Evolutionary conservation across 2,797 vertebrate species (phyloP), one percentile per base, ranked within the genome.

Genomic region (Thamnophis elegans): DNA sequence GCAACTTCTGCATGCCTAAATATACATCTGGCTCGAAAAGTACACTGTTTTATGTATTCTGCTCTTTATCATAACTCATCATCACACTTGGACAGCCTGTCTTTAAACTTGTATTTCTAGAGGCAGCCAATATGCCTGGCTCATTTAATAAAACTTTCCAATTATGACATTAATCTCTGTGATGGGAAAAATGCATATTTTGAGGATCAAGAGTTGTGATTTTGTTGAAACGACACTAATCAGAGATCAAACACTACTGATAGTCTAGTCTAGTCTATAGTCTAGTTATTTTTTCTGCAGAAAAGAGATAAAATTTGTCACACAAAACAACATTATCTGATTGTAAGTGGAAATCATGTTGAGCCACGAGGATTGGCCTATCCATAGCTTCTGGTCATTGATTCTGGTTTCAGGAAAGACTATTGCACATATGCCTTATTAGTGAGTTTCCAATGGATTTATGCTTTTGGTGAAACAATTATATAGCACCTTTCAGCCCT

Each of bases 1-100:
- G 92, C 93, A 93, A 95, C 94, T 96, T 96, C 93, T 95, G 95
- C 94, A 95, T 97, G 96, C 95, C 95, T 95, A 95, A 96, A 94
- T 93, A 58, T 92, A 1, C 96, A 91, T 85, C 92, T 95, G 93
- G 94, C 42, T 96, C 92, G 78, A 51, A 95, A 94, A 92, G 91
- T 89, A 95, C 95, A 93, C 89, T 89, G 91, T 85, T 96, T 94
- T 42, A n/a, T 90, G 22, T 78, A n/a, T 54, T 94, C 86, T 93
- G 95, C 93, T n/a, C 92, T 89, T 92, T 73, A 65, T 93, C 0
- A 0, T 85, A 89, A 95, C 89, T 94, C 91, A 82, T 90, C 93
- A 56, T 90, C 93, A 54, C 60, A 93, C 78, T 60, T 89, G 93
- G 89, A 28, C 51, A 90, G 92, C 92, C 32, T 8, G 0, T 7